These are phyloP conservation scores for Megalurothrips usitatus DNA, from an alignment of 2,888 invertebrate species.

Conservation along the genomic window DNA sequence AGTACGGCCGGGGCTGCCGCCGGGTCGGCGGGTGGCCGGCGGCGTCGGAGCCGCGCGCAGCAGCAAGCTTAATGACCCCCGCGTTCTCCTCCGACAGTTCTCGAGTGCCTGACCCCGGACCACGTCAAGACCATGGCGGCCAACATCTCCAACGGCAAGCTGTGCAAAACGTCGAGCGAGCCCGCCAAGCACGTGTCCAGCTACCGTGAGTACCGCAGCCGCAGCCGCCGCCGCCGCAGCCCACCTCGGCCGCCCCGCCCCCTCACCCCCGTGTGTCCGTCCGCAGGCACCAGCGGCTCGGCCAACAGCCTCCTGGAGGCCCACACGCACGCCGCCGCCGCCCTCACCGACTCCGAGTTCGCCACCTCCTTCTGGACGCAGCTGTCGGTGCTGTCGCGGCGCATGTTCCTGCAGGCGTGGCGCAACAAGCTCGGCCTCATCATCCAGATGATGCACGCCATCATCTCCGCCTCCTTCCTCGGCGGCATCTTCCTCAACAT, in stretches of 20 bases:
- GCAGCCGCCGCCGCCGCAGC: background rate
- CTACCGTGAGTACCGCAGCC: background rate
- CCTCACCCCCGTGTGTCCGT: background rate
- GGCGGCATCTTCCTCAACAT: conserved; percentile 56
- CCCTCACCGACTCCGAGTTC: conserved; percentile 42
- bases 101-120: background rate
- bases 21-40: too few species aligned
- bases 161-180: conserved; percentile 1
- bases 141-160: conserved; percentile 10
- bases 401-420: conserved; percentile 55
- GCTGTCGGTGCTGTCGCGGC: conserved; percentile 50
- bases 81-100: background rate
- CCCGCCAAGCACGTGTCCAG: conserved; percentile 15
- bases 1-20: too few species aligned
- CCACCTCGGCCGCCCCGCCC: too few species aligned
- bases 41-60: background rate
- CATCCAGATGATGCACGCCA: conserved; percentile 56
- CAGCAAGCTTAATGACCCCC: background rate
- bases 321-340: background rate
- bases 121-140: conserved; percentile 3
- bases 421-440: conserved; percentile 54
- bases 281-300: background rate
- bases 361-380: conserved; percentile 55
- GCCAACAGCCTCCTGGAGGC: conserved; percentile 12
- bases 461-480: conserved; percentile 52